Percentiles rank a stretch among this genome's conserved stretches.
phyloP scores from a whole-genome alignment of 2,888 invertebrate species.

The Reticulitermes lucifugus region DNA sequence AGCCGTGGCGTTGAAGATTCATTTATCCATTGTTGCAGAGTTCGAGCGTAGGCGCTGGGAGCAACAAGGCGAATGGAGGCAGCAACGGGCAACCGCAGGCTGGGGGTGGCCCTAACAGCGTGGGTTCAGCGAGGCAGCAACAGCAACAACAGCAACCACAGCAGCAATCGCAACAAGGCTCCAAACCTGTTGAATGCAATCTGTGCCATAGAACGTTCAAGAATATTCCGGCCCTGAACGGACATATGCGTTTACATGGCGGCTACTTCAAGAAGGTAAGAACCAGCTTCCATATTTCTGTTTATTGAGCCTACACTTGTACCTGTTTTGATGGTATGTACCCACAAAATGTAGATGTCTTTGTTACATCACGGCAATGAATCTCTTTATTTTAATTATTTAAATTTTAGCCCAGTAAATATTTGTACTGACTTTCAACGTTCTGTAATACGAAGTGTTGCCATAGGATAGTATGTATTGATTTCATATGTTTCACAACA shows the following conservation, averaged over 20 bases:
- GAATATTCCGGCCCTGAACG: conserved; percentile 97
- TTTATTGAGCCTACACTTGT: too few species aligned
- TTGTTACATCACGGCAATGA: too few species aligned
- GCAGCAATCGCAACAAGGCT: conserved; percentile 60
- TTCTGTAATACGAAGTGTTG: too few species aligned
- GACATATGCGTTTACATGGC: conserved; percentile 97
- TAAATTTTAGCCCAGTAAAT: too few species aligned
- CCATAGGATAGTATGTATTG: too few species aligned
- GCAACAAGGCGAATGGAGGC: conserved; percentile 45
- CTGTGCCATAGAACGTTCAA: conserved; percentile 96
- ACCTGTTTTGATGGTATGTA: too few species aligned
- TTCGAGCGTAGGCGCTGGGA: conserved; percentile 39
- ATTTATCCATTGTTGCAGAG: conserved; percentile 42
- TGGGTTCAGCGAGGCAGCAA: conserved; percentile 61
- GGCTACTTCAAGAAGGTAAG: conserved; percentile 94
- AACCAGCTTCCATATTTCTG: too few species aligned
- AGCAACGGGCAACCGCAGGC: conserved; percentile 46
- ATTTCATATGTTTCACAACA: too few species aligned
- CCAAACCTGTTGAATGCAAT: conserved; percentile 94
- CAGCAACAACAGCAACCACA: conserved; percentile 41
- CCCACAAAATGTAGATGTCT: too few species aligned
- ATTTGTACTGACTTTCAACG: too few species aligned
- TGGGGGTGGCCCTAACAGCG: conserved; percentile 61
- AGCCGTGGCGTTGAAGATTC: too few species aligned
- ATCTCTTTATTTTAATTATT: too few species aligned